A percentile compares a stretch with the other conserved stretches of the same genome.
These are phyloP conservation scores for Octomys mimax DNA, from an alignment of 2,797 vertebrate genomes.

Conservation along the genomic window DNA sequence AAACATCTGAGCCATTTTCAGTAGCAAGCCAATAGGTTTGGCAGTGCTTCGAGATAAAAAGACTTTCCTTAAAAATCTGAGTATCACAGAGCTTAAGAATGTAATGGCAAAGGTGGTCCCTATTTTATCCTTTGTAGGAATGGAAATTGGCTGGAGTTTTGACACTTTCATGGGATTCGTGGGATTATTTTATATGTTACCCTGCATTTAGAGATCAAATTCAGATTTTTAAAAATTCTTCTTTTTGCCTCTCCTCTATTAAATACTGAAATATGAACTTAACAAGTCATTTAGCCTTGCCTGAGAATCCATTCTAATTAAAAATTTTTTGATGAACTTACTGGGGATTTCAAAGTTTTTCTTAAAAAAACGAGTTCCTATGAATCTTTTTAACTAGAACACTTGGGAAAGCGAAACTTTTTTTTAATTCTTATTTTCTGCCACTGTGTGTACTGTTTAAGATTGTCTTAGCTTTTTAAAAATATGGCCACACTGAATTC, in stretches of 20 bases:
- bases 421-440: not conserved
- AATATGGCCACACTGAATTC: not conserved
- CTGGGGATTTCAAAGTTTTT: not conserved
- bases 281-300: not conserved
- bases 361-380: not conserved
- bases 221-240: not conserved
- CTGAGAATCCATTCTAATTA: not conserved
- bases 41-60: slow-evolving; percentile 21
- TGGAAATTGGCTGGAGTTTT: slow-evolving; percentile 36
- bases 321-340: slow-evolving; percentile 12
- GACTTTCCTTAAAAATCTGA: slow-evolving; percentile 47
- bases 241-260: not conserved
- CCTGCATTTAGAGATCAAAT: slow-evolving; percentile 41
- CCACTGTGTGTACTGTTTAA: not conserved
- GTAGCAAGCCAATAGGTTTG: slow-evolving; percentile 66
- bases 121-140: not conserved
- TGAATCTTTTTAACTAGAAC: not conserved
- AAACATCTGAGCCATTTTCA: slow-evolving; percentile 54
- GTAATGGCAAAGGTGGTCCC: not conserved
- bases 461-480: not conserved
- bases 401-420: not conserved
- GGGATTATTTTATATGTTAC: not conserved
- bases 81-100: not conserved
- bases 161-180: not conserved
- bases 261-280: not conserved